These are phyloP conservation scores for Ornithorhynchus anatinus DNA, from an alignment of 2,113 vertebrate species.

Conservation along the genomic window DNA sequence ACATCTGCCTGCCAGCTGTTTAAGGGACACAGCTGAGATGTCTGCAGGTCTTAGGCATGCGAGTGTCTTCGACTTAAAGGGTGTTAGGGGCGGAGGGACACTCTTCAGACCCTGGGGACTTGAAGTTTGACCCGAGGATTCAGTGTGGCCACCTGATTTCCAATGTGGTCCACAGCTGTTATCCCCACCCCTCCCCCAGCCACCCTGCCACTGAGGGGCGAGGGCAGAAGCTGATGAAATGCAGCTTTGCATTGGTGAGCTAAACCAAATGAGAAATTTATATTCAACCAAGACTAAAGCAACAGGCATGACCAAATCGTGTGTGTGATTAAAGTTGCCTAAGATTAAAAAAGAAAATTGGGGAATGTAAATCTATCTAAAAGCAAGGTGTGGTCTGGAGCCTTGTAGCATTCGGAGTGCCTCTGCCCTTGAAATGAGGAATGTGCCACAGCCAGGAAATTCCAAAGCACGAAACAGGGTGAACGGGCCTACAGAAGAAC, in stretches of 20 bases:
- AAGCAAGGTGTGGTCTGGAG: neutral
- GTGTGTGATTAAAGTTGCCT: neutral
- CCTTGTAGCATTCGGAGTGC: neutral
- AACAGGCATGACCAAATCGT: neutral
- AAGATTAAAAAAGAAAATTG: neutral
- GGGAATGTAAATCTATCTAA: neutral
- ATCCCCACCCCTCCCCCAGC: neutral
- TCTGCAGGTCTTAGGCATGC: neutral
- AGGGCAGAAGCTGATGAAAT: neutral
- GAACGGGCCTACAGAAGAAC: neutral
- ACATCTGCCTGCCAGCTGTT: slow-evolving; percentile 1
- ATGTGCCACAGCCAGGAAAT: neutral
- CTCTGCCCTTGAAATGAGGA: neutral
- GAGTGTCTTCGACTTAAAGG: neutral
- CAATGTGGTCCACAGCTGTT: neutral
- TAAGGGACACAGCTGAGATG: neutral
- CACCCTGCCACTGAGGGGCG: neutral
- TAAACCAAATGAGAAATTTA: neutral
- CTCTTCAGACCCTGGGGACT: neutral
- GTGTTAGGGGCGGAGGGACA: too few species aligned
- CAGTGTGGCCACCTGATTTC: neutral
- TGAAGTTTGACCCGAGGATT: neutral
- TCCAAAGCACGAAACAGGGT: neutral
- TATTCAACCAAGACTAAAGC: neutral
- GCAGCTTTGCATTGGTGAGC: neutral